Evolutionary conservation across 2,888 invertebrate genomes (phyloP).

Genomic region (Sphecodes monilicornis): DNA sequence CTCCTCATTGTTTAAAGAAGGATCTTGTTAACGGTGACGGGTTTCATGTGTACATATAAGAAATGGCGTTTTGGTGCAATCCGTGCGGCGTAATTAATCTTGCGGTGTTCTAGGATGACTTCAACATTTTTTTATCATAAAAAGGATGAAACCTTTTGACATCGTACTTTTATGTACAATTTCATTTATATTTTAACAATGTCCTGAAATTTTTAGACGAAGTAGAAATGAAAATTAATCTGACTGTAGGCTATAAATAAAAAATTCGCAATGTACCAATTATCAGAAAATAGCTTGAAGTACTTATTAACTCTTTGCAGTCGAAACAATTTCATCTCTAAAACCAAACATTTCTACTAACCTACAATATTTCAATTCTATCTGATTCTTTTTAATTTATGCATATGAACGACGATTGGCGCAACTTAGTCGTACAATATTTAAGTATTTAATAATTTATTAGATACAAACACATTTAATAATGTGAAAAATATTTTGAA

Average conservation of each 20-base stretch:
- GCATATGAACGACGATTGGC: too few species aligned
- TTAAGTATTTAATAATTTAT: too few species aligned
- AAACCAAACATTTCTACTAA: too few species aligned
- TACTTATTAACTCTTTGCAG: neutral
- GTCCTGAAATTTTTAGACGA: neutral
- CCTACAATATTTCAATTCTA: too few species aligned
- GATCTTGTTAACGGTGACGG: neutral
- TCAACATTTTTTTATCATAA: neutral
- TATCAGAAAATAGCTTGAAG: neutral
- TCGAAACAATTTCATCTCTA: too few species aligned
- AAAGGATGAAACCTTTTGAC: neutral
- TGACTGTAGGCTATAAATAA: too few species aligned
- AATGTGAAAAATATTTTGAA: too few species aligned
- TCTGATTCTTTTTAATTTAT: too few species aligned
- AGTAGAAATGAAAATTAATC: neutral
- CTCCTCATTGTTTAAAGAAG: conserved; percentile 7
- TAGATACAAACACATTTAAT: too few species aligned
- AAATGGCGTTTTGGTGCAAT: neutral
- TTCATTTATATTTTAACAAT: neutral
- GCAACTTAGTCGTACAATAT: too few species aligned
- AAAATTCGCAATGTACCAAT: neutral
- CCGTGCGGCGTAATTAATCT: neutral
- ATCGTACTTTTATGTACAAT: neutral
- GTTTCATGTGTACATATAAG: neutral
- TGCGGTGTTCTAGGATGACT: neutral